These are phyloP conservation scores for Sitobion miscanthi DNA, from an alignment of 1,140 invertebrate species.

Conservation along the genomic window DNA sequence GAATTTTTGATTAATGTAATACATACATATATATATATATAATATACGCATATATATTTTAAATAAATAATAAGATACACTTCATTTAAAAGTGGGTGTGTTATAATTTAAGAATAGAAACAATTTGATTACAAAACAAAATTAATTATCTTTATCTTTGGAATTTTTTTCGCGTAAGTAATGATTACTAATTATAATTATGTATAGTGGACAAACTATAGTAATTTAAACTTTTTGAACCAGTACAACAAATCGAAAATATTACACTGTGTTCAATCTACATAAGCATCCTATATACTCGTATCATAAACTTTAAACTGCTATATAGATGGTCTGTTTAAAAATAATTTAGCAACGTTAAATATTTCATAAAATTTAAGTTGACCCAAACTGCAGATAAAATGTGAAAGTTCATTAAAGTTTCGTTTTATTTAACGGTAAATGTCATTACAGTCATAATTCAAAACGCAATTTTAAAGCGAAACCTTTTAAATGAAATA, in stretches of 20 bases:
- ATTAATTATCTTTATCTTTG: not conserved
- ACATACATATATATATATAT: not conserved
- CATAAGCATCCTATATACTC: not conserved
- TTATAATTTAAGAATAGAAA: not conserved
- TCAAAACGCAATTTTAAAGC: not conserved
- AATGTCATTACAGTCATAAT: not conserved
- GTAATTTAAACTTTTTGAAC: constrained; percentile 15
- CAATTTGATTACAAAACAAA: not conserved
- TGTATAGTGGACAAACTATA: not conserved
- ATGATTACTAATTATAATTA: not conserved
- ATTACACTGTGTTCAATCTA: not conserved
- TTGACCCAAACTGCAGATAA: not conserved
- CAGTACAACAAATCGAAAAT: not conserved
- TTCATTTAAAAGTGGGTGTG: not conserved
- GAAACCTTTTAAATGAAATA: not conserved
- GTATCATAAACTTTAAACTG: not conserved
- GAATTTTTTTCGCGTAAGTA: not conserved
- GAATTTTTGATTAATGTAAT: not conserved
- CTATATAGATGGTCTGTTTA: not conserved
- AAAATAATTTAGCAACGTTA: not conserved
- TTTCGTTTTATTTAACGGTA: not conserved
- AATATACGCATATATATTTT: not conserved
- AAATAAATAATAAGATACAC: not conserved
- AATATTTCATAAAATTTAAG: constrained; percentile 16
- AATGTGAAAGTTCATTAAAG: constrained; percentile 8